Conservation (phyloP, 2,797 vertebrate genomes). For the Neomorphus geoffroyi region DNA sequence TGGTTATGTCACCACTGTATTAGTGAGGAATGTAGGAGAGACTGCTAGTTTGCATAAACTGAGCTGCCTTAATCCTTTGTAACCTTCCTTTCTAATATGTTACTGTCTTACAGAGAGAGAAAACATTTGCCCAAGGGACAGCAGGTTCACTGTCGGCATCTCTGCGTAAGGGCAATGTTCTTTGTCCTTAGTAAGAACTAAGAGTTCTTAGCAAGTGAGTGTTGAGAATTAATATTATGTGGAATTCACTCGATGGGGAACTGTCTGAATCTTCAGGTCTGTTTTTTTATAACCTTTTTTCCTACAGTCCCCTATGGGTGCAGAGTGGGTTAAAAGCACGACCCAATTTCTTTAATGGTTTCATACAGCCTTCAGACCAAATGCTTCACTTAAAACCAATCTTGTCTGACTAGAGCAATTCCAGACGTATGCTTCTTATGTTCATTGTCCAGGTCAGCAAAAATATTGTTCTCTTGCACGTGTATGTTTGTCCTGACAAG, state of each 20-base stretch:
- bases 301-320: neutral
- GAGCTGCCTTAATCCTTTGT: slow-evolving; percentile 48
- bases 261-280: neutral
- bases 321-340: neutral
- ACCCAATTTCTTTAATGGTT: neutral
- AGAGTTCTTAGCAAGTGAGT: neutral
- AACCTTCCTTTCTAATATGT: neutral
- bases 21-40: slow-evolving; percentile 49
- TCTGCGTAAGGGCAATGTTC: neutral
- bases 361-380: neutral
- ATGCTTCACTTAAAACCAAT: neutral
- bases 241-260: neutral
- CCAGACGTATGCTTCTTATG: neutral
- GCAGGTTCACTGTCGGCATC: neutral
- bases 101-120: neutral
- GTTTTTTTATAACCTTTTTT: neutral
- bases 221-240: neutral
- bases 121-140: neutral
- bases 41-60: slow-evolving; percentile 30
- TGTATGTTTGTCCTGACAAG: neutral
- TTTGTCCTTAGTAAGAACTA: neutral
- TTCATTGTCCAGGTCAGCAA: neutral
- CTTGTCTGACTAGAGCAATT: neutral
- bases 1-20: slow-evolving; percentile 31
- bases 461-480: neutral